Conservation (phyloP, 2,113 vertebrate genomes). For the Heliornis fulica region DNA sequence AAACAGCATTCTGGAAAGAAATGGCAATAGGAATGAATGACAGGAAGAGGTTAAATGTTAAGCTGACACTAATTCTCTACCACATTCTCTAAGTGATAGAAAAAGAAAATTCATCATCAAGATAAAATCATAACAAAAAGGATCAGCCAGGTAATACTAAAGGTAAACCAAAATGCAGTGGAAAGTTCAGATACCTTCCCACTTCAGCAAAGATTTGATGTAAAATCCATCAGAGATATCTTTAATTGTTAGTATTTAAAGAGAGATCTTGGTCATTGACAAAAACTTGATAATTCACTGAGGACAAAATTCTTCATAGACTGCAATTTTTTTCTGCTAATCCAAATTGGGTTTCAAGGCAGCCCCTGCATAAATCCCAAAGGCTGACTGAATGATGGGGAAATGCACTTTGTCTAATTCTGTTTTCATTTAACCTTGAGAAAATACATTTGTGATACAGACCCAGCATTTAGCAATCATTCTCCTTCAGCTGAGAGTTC, state of each 20-base stretch:
- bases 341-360: constrained; percentile 26
- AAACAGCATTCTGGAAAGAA: constrained; percentile 21
- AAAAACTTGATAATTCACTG: neutral
- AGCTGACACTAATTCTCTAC: constrained; percentile 18
- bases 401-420: neutral
- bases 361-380: neutral
- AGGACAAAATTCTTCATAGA: neutral
- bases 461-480: neutral
- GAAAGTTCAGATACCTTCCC: neutral
- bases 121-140: constrained; percentile 42
- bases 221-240: neutral
- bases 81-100: neutral
- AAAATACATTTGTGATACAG: neutral
- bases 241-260: constrained; percentile 28
- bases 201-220: neutral
- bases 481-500: neutral
- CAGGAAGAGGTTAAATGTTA: constrained; percentile 21
- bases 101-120: constrained; percentile 44
- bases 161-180: neutral
- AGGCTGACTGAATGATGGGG: neutral
- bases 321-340: neutral
- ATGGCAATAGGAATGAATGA: constrained; percentile 24
- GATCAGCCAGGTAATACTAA: constrained; percentile 3
- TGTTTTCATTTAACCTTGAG: constrained; percentile 29
- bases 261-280: neutral